phyloP scores from a whole-genome alignment of 2,888 invertebrate species.

The Tetropium fuscum region DNA sequence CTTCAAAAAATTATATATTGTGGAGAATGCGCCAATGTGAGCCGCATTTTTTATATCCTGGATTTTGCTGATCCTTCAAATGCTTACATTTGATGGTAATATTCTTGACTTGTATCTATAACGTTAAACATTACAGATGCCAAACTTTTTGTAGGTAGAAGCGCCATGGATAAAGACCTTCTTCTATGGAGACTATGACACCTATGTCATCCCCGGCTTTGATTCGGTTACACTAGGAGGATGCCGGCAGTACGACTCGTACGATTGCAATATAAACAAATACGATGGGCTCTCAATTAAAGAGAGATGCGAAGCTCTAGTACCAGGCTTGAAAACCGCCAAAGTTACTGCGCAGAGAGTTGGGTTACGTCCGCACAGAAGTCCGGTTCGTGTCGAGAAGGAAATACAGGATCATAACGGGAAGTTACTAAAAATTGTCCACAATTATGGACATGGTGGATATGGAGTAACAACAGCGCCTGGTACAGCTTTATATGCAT shows the following conservation, averaged over 20 bases:
- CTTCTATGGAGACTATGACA: slow-evolving; percentile 87
- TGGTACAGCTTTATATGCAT: slow-evolving; percentile 85
- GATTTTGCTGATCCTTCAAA: too few species aligned
- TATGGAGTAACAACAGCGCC: slow-evolving; percentile 93
- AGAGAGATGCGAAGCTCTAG: slow-evolving; percentile 79
- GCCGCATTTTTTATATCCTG: too few species aligned
- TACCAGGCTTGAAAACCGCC: slow-evolving; percentile 78
- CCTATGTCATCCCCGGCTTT: slow-evolving; percentile 86
- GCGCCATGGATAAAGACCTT: slow-evolving; percentile 94
- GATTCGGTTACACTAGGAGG: slow-evolving; percentile 87
- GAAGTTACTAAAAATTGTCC: slow-evolving; percentile 76
- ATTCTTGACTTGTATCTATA: too few species aligned
- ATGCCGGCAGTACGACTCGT: slow-evolving; percentile 85
- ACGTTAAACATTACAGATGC: too few species aligned
- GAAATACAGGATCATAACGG: slow-evolving; percentile 67
- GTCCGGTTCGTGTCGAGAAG: slow-evolving; percentile 78
- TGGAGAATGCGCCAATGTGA: too few species aligned
- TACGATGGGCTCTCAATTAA: slow-evolving; percentile 83
- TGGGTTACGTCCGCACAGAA: slow-evolving; percentile 87
- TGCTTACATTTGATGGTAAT: too few species aligned
- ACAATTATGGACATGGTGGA: slow-evolving; percentile 96
- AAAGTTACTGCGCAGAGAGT: slow-evolving; percentile 75
- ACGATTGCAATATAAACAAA: slow-evolving; percentile 74
- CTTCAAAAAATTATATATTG: too few species aligned
- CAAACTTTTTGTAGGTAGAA: too few species aligned